Evolutionary conservation across 2,113 vertebrate genomes (phyloP).

Genomic region (Syngnathus typhle): DNA sequence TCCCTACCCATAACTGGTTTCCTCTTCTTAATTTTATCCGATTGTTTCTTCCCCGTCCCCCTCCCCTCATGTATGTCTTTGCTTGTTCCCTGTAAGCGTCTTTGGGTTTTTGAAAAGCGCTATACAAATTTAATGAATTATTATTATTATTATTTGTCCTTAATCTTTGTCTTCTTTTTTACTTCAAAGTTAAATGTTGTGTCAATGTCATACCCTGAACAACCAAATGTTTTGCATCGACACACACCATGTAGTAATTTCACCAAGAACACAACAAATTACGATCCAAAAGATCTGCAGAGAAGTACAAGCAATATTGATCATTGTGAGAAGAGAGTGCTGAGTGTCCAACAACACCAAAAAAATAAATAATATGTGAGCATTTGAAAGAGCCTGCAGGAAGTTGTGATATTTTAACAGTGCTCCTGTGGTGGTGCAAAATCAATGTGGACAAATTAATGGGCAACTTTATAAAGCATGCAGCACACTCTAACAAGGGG

Average conservation of each 20-base stretch:
- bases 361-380: background rate
- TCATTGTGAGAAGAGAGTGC: slow-evolving; percentile 17
- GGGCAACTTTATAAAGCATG: slow-evolving; percentile 63
- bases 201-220: slow-evolving; percentile 11
- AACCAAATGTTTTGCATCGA: background rate
- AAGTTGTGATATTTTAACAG: slow-evolving; percentile 49
- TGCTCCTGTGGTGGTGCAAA: slow-evolving; percentile 17
- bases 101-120: no score
- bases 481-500: slow-evolving; percentile 57
- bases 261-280: slow-evolving; percentile 36
- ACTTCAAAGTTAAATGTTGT: background rate
- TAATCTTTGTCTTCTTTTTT: no score
- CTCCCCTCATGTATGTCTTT: no score
- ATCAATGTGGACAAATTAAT: slow-evolving; percentile 65
- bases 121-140: no score
- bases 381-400: slow-evolving; percentile 35
- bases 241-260: slow-evolving; percentile 15
- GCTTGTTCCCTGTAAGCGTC: no score
- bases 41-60: no score
- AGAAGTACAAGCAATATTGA: slow-evolving; percentile 23
- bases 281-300: slow-evolving; percentile 12
- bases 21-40: no score
- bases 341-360: slow-evolving; percentile 9
- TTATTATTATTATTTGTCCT: no score
- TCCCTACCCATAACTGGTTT: no score